Evolutionary conservation across 2,113 vertebrate genomes (phyloP), one percentile per base, ranked within the genome.

Genomic region (Hipposideros armiger): DNA sequence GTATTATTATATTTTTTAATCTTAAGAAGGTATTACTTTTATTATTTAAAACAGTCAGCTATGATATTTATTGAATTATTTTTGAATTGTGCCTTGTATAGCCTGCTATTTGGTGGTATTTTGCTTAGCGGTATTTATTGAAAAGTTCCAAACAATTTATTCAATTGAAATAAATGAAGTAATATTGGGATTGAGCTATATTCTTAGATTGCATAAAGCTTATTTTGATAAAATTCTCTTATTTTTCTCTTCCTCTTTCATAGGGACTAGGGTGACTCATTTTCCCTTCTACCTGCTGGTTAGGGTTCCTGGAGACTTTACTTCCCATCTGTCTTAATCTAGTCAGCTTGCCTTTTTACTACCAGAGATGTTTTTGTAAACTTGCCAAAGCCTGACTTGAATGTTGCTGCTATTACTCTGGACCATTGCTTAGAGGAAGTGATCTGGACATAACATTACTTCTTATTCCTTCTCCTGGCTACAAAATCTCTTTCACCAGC

Each of bases 121-220:
- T 4, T 36, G 4, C 66, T 52, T 47, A 62, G 2, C 16, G 36
- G 32, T 84, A 3, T 36, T 72, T 90, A 67, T 64, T 85, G 62
- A 36, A 88, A 76, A 81, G 30, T 36, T 3, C 4, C 74, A 95
- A 78, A 62, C 50, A 64, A 66, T 24, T 69, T 60, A 64, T 73
- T 88, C 4, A 69, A 9, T 24, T 76, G 19, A 90, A 95, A 91
- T 91, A 89, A 40, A 47, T 82, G 14, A 90, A 81, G 54, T 82
- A 58, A 19, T 77, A 52, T 36, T 92, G 19, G 7, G 17, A 64
- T 80, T 11, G 40, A 4, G 20, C 28, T 81, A 24, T 77, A 66
- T 84, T 93, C 7, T 87, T 56, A 95, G 36, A 90, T n/a, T 73
- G 47, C 2, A 47, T 73, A 30, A 36, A 54, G 7, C 7, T 95